Percentiles rank a stretch among this genome's conserved stretches.
phyloP scores from a whole-genome alignment of 1,140 invertebrate species.

The Drosophila parvula region DNA sequence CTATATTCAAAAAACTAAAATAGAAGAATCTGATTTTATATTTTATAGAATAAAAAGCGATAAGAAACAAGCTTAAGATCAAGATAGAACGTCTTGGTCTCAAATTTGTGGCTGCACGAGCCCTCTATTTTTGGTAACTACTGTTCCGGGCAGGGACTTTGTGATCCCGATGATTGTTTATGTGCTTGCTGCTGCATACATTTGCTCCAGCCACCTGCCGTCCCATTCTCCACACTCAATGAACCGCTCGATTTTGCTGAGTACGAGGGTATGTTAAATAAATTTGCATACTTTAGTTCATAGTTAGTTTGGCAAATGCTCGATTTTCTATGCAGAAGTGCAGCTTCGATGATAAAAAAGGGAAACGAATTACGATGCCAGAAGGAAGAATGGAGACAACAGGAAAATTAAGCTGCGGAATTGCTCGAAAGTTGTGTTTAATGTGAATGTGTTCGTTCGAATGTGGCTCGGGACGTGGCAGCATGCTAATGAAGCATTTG shows the following conservation, averaged over 20 bases:
- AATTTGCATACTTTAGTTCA: constrained; percentile 81
- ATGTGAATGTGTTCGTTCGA: constrained; percentile 39
- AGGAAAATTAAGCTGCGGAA: constrained; percentile 25
- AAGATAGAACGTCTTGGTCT: too few relatives aligned
- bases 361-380: constrained; percentile 68
- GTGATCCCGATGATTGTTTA: constrained; percentile 62
- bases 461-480: constrained; percentile 1
- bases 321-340: constrained; percentile 77
- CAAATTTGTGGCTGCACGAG: too few relatives aligned
- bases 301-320: constrained; percentile 80
- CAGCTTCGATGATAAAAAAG: constrained; percentile 69
- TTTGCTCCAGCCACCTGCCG: constrained; percentile 22
- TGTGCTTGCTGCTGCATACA: constrained; percentile 50
- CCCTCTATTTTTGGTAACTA: neutral
- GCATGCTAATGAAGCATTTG: constrained; percentile 75
- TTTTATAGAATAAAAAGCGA: neutral
- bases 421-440: constrained; percentile 11
- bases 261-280: constrained; percentile 70
- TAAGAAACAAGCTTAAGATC: neutral
- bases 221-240: constrained; percentile 12
- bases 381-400: constrained; percentile 26
- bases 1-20: neutral
- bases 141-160: constrained; percentile 15
- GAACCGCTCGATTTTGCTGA: constrained; percentile 14
- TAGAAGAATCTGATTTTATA: neutral